These are phyloP conservation scores for Ammodytes marinus DNA, from an alignment of 2,113 vertebrate species.

Conservation along the genomic window DNA sequence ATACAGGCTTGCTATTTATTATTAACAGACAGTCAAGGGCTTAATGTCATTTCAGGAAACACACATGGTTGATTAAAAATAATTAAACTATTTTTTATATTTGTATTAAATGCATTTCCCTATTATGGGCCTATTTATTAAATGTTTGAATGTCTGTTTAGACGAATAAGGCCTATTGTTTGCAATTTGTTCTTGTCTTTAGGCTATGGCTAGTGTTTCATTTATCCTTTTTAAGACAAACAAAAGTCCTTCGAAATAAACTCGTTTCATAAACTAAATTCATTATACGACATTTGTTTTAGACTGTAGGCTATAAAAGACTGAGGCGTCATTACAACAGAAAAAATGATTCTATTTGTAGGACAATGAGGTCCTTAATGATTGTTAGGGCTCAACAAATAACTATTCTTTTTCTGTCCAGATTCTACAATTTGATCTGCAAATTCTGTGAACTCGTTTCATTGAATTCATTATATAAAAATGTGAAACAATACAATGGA, in stretches of 20 bases:
- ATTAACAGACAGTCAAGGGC: slow-evolving; percentile 32
- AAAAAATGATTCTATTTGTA: not conserved
- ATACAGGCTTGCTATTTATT: slow-evolving; percentile 46
- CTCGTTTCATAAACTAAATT: not conserved
- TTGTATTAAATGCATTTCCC: slow-evolving; percentile 31
- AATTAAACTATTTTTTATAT: slow-evolving; percentile 23
- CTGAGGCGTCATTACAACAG: not conserved
- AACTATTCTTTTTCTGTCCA: too few relatives aligned
- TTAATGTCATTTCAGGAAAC: slow-evolving; percentile 41
- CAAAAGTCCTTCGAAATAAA: slow-evolving; percentile 5
- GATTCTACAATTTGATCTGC: too few relatives aligned
- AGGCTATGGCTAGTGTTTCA: not conserved
- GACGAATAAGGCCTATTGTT: not conserved
- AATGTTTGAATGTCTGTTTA: not conserved
- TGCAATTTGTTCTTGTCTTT: slow-evolving; percentile 1
- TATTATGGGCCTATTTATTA: not conserved
- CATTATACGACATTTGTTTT: not conserved
- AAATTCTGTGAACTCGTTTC: too few relatives aligned
- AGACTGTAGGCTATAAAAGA: too few relatives aligned
- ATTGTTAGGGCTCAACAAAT: too few relatives aligned
- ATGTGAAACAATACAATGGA: too few relatives aligned
- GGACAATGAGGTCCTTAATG: not conserved
- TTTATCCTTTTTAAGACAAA: slow-evolving; percentile 8
- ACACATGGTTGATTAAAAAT: not conserved
- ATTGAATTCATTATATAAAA: too few relatives aligned